phyloP scores from a whole-genome alignment of 2,113 vertebrate genomes.

The Cryptomyrus ogoouensis region DNA sequence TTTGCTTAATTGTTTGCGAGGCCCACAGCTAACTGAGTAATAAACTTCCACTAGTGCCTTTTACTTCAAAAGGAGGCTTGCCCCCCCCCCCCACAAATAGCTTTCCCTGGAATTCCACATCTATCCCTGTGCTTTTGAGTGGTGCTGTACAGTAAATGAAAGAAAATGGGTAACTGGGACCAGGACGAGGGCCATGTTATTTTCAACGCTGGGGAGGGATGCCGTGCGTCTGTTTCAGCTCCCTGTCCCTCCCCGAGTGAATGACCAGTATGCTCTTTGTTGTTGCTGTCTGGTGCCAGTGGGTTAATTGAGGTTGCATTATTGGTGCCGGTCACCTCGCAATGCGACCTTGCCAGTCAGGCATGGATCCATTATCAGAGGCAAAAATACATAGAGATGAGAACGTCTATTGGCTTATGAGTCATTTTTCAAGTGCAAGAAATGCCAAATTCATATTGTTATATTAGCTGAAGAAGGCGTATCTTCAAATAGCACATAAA shows the following conservation, averaged over 20 bases:
- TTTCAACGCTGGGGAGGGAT: neutral
- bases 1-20: constrained; percentile 36
- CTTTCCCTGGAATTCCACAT: constrained; percentile 25
- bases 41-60: constrained; percentile 27
- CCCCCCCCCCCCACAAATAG: neutral
- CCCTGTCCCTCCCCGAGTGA: neutral
- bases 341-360: neutral
- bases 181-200: constrained; percentile 1
- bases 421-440: neutral
- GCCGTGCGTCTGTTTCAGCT: neutral
- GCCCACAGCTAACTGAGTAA: constrained; percentile 35
- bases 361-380: neutral
- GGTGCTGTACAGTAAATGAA: constrained; percentile 30
- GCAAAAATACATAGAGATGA: neutral
- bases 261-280: neutral
- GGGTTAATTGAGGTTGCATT: constrained; percentile 24
- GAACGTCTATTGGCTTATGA: neutral
- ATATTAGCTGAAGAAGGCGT: neutral
- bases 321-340: neutral
- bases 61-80: constrained; percentile 30
- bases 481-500: neutral
- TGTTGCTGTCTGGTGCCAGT: constrained; percentile 8
- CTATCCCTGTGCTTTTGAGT: constrained; percentile 8
- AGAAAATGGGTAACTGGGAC: neutral
- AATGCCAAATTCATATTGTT: neutral